phyloP scores from a whole-genome alignment of 2,888 invertebrate genomes.

The Tortricodes alternella region DNA sequence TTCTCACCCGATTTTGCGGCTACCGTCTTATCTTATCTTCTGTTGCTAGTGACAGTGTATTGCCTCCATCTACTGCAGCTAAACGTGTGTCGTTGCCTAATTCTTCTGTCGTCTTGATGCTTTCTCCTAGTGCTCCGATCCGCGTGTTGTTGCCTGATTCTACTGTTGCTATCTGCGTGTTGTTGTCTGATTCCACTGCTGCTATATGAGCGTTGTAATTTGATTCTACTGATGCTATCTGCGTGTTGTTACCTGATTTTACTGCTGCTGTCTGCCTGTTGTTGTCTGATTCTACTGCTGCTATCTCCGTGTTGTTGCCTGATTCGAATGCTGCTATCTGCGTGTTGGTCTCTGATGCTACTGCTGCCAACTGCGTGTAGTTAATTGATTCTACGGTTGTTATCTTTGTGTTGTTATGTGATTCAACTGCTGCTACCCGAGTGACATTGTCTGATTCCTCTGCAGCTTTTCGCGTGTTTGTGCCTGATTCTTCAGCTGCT shows the following conservation, averaged over 20 bases:
- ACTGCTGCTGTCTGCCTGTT: background rate
- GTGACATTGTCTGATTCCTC: background rate
- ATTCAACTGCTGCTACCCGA: background rate
- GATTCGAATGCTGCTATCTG: background rate
- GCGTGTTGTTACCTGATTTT: background rate
- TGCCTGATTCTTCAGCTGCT: background rate
- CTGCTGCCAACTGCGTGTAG: background rate
- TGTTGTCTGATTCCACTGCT: no score
- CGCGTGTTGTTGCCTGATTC: background rate
- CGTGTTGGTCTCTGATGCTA: background rate
- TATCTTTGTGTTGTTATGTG: no score
- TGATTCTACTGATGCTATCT: no score
- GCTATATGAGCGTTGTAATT: no score
- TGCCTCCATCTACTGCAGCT: no score
- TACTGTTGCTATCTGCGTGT: background rate
- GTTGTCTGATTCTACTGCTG: background rate
- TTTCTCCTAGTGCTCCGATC: no score
- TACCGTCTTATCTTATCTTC: no score
- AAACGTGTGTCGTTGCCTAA: no score
- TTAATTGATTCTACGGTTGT: no score
- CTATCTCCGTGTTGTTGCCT: background rate
- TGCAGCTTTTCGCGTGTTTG: background rate
- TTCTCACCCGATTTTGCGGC: no score
- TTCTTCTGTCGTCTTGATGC: no score
- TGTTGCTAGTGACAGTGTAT: no score